Evolutionary conservation across 2,797 vertebrate species (phyloP).

Genomic region (Pantherophis vulpinus): DNA sequence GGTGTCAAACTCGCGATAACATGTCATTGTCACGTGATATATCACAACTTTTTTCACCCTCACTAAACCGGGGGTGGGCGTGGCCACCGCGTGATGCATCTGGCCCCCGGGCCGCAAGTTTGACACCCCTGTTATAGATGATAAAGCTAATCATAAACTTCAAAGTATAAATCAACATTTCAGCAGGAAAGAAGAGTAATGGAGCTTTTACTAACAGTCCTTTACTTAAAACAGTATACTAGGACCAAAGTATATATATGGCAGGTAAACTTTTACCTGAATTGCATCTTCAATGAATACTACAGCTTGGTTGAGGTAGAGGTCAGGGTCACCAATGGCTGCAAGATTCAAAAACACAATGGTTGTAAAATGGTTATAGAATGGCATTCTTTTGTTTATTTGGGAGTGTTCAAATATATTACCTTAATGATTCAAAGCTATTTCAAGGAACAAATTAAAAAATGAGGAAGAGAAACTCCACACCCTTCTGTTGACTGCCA

Average conservation of each 20-base stretch:
- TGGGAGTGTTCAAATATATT: neutral
- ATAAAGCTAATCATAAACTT: neutral
- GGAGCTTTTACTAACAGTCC: neutral
- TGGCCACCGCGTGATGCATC: no score
- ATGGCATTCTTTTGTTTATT: neutral
- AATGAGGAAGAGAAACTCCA: neutral
- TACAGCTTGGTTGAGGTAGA: constrained; percentile 85
- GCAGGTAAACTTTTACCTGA: constrained; percentile 70
- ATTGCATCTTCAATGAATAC: constrained; percentile 95
- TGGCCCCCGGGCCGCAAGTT: accelerated
- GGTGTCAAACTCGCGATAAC: no score
- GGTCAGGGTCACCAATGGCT: constrained; percentile 61
- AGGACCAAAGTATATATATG: neutral
- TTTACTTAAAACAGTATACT: accelerated
- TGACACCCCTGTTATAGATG: neutral
- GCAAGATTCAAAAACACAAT: neutral
- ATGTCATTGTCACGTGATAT: accelerated
- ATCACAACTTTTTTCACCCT: no score
- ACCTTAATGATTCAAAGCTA: neutral
- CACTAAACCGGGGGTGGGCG: no score
- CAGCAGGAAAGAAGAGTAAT: neutral
- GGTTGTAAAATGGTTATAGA: neutral
- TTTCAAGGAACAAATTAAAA: neutral
- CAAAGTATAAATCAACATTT: neutral
- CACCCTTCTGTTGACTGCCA: neutral